Base-by-base conservation (phyloP, 1,140 invertebrate species). In the Saccostrea cuccullata region DNA sequence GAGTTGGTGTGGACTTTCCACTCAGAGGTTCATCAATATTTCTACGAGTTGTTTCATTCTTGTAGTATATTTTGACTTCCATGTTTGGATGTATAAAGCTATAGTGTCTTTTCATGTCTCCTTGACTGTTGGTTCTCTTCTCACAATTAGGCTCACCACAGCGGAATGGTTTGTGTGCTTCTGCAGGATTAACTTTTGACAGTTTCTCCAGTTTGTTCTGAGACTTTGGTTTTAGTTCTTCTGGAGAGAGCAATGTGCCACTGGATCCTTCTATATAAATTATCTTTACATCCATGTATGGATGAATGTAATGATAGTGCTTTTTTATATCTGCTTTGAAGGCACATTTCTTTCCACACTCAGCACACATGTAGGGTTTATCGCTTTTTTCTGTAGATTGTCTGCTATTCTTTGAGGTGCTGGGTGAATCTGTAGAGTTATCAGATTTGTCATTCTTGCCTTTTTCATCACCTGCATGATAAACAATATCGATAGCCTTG, bases 401-500 rank as follows among this genome's bases (percentile, higher is more conserved):
- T 55, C 26, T 83, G 9, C 20, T 30, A 5, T 26, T 55, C 20
- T 60, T n/a, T 40, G 86, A 47, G 4, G 55, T 26, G 20, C 20
- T 82, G 5, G 70, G 23, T 26, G 20, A 23, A 55, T 20, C 26
- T 55, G 55, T 17, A 36, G 84, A 60, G 30, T 85, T 26, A 23
- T 15, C 30, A 36, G 84, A 58, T n/a, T 40, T 55, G 11, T 20
- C 64, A 13, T 56, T 26, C 23, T 36, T 36, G 30, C 47, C 56
- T 8, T 58, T 60, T 36, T 85, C 55, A 26, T 86, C 77, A 47
- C 84, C 87, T 36, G 23, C 60, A 40, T 85, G 40, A 64, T 86
- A 90, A 55, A 98, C 97, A 95, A 97, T 97, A 30, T 95, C 95
- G 6, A 93, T 93, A 86, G 97, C 97, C 94, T 98, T 97, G 64